Evolutionary conservation across 2,797 vertebrate genomes (phyloP), one percentile per base, ranked within the genome.

Genomic region (Acanthurus tractus): DNA sequence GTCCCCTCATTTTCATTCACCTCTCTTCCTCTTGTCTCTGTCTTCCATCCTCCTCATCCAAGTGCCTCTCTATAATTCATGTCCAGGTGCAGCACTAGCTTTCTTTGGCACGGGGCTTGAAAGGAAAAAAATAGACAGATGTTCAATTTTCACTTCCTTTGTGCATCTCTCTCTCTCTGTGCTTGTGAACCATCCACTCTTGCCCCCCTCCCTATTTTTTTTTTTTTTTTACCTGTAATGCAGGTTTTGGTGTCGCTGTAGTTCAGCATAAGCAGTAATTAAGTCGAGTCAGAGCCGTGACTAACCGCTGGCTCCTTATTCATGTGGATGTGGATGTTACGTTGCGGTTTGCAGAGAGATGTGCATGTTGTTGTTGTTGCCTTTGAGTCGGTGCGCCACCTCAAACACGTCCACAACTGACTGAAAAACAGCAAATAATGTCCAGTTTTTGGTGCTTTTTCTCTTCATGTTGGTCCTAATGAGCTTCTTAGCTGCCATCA

Each of bases 61-160:
- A 90, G 84, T 85, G 83, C 72, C 74, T 86, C 88, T 94, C 89
- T 91, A 89, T 89, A 92, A 93, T 94, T 93, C 89, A 93, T 92
- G 90, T 87, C 89, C 92, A 93, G 92, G 91, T 93, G 91, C 88
- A 85, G 84, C 82, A 44, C 76, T 88, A 89, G 85, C 84, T 89
- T 90, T 91, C 91, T 89, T 90, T 92, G 91, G 89, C 89, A 90
- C 10, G 0, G 38, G 34, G 78, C 72, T 89, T 89, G 80, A 91
- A 89, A 91, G 81, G 56, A 7, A 4, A 18, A 46, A 88, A 83
- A 83, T 76, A 81, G 78, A 86, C 89, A 92, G 89, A 89, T 93
- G 93, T 91, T 91, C 86, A 88, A 82, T 91, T 89, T 89, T 85
- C 79, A 59, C 84, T 89, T 89, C 76, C 66, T 90, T 93, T 91